A percentile compares a stretch with the other conserved stretches of the same genome.
phyloP scores from a whole-genome alignment of 2,888 invertebrate genomes.

The Macrophya alboannulata region DNA sequence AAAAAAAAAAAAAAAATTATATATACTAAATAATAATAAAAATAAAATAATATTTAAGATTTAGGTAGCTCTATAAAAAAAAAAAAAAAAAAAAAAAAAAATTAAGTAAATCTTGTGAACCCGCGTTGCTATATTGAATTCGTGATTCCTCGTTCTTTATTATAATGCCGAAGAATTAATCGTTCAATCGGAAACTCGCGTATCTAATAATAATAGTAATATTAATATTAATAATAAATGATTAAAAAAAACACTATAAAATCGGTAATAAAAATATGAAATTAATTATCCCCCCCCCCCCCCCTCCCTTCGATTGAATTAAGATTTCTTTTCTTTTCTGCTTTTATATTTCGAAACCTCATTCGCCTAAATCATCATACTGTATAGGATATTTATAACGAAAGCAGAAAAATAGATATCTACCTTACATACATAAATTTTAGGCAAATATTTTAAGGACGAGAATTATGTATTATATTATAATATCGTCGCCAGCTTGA shows the following conservation, averaged over 20 bases:
- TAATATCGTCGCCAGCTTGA: slow-evolving; percentile 36
- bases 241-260: neutral
- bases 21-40: slow-evolving; percentile 8
- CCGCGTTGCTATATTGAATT: neutral
- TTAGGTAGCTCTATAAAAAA: neutral
- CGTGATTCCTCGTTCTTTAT: neutral
- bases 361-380: neutral
- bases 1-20: neutral
- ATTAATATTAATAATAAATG: neutral
- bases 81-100: neutral
- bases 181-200: neutral
- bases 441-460: slow-evolving; percentile 25
- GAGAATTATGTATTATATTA: neutral
- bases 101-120: neutral
- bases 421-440: neutral
- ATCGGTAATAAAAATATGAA: slow-evolving; percentile 4
- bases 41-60: neutral
- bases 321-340: neutral
- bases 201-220: neutral
- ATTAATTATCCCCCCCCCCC: neutral
- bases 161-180: neutral
- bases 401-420: neutral
- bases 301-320: neutral
- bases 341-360: neutral
- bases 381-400: neutral